Evolutionary conservation across 1,140 invertebrate species (phyloP), one percentile per base, ranked within the genome.

Genomic region (Papilio aristodemus): DNA sequence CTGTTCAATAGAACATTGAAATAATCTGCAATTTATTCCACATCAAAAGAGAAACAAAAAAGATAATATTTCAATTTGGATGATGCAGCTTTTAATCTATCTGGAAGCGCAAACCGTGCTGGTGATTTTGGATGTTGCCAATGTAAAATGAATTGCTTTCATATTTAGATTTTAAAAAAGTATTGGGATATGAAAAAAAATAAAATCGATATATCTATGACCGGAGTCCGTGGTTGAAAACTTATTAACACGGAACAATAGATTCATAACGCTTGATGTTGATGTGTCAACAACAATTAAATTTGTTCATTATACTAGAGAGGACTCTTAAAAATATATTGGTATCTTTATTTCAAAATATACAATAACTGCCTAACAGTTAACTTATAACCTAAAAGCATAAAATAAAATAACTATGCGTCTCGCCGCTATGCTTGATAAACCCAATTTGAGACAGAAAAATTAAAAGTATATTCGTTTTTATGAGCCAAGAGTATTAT

Each of bases 11-110:
- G 46, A 22, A 22, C 19, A 25, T 54, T 54, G 46, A 54, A 54
- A 54, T 54, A 54, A 54, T 22, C 46, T 22, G 46, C 46, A 54
- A 54, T 54, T 54, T 54, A 19, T 54, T 54, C 46, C 46, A 54
- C 46, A 54, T 54, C 46, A 54, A 54, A 54, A 54, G 46, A 54
- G 46, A 54, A 10, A 11, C 46, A 54, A 54, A 54, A 54, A 54
- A 25, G 46, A 54, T 54, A 54, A 54, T 54, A 54, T 54, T 54
- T 54, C 46, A 54, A 54, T 54, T 54, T 54, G 46, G 46, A 54
- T 54, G 46, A 54, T 54, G 46, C 19, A 54, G 46, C 46, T 54
- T 54, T 54, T 54, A 54, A 54, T 54, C 46, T 54, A 54, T 54
- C 46, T 54, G 22, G 17, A 54, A 22, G 46, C 46, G 46, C 46